phyloP scores from a whole-genome alignment of 2,888 invertebrate species.

The Nymphalis polychloros region DNA sequence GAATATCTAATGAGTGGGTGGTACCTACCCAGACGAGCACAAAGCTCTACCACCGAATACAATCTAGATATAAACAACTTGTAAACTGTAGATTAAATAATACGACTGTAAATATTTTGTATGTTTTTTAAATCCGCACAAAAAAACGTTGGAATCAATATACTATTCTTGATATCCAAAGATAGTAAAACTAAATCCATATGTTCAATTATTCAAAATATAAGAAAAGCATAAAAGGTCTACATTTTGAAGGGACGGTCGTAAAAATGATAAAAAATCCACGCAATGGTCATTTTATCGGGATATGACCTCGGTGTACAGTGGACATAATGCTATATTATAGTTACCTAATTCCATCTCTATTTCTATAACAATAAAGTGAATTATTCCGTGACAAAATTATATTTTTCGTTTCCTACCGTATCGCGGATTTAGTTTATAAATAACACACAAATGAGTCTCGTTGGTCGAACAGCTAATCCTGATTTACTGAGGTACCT shows the following conservation, averaged over 20 bases:
- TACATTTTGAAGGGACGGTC: conserved; percentile 35
- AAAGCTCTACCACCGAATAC: too few relatives aligned
- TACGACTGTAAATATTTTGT: too few relatives aligned
- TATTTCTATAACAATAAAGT: not conserved
- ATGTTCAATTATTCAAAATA: conserved; percentile 11
- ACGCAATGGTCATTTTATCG: conserved; percentile 49
- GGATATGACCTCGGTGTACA: conserved; percentile 46
- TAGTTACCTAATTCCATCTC: not conserved
- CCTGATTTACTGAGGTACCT: conserved; percentile 74
- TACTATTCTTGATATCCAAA: not conserved
- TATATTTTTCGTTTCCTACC: conserved; percentile 7
- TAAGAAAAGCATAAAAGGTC: conserved; percentile 7
- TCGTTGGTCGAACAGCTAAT: conserved; percentile 65
- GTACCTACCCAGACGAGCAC: too few relatives aligned
- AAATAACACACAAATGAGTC: conserved; percentile 76
- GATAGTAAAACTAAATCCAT: conserved; percentile 1
- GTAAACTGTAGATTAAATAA: too few relatives aligned
- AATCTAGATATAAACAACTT: too few relatives aligned
- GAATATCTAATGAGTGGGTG: too few relatives aligned
- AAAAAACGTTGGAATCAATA: not conserved
- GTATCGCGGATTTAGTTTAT: conserved; percentile 50
- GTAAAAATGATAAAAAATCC: conserved; percentile 54
- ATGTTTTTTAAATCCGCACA: too few relatives aligned
- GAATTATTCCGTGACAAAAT: not conserved
- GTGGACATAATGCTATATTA: not conserved